Percentiles rank a stretch among this genome's conserved stretches.
Conservation (phyloP, 2,113 vertebrate genomes). For the Cyprinodon variegatus region DNA sequence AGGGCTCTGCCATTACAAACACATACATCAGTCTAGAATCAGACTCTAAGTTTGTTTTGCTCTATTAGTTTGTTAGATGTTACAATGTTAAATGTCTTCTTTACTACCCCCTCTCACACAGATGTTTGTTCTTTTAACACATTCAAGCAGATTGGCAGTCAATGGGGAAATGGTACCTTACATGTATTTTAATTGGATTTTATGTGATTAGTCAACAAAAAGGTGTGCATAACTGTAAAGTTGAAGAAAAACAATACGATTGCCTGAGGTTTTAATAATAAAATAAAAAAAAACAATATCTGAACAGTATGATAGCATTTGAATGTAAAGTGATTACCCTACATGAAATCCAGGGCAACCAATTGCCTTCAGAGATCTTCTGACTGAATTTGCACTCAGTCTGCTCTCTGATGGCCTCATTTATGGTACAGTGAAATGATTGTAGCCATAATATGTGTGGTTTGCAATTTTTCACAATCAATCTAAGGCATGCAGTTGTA, state of each 20-base stretch:
- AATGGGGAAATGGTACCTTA: background rate
- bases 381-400: background rate
- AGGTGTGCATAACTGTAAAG: background rate
- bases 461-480: background rate
- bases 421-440: background rate
- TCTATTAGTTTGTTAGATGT: background rate
- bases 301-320: background rate
- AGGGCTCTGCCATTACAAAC: conserved; percentile 63
- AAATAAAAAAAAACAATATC: background rate
- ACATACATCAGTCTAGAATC: conserved; percentile 54
- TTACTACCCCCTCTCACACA: background rate
- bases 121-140: background rate
- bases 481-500: background rate
- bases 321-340: background rate
- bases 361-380: background rate
- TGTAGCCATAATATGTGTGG: background rate
- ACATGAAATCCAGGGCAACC: background rate
- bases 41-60: conserved; percentile 27
- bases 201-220: background rate
- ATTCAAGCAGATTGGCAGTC: background rate
- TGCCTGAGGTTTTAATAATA: too few relatives aligned
- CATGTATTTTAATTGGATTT: background rate
- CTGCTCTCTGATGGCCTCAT: background rate
- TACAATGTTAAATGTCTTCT: background rate
- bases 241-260: background rate